Evolutionary conservation across 2,797 vertebrate genomes (phyloP).

Genomic region (Enteromius afrohamiltoni): DNA sequence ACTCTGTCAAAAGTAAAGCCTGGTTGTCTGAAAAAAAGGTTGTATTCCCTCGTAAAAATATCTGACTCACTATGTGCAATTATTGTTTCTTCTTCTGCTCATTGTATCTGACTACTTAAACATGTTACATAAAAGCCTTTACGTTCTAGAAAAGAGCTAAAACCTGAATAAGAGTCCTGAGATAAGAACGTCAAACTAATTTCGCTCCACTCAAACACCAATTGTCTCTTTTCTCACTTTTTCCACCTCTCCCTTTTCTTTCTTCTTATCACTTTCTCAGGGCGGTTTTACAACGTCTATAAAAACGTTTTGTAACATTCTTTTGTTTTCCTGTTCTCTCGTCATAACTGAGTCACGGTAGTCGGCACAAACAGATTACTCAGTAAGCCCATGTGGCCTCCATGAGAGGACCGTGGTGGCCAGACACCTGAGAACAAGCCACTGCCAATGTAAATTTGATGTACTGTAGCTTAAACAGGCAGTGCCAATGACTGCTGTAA

Average conservation of each 20-base stretch:
- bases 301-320: constrained; percentile 22
- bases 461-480: background rate
- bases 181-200: constrained; percentile 46
- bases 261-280: constrained; percentile 1
- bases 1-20: background rate
- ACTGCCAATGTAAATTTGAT: background rate
- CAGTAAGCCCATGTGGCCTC: background rate
- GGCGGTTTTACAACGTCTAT: constrained; percentile 15
- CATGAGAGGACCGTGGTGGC: background rate
- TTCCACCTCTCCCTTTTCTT: constrained; percentile 15
- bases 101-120: constrained; percentile 34
- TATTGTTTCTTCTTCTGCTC: constrained; percentile 30
- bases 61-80: constrained; percentile 42
- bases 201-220: constrained; percentile 34
- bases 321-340: constrained; percentile 28
- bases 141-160: constrained; percentile 22
- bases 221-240: constrained; percentile 19
- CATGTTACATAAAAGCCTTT: constrained; percentile 47
- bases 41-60: background rate
- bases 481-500: background rate
- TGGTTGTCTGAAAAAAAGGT: background rate
- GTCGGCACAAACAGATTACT: constrained; percentile 1
- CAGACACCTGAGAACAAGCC: constrained; percentile 5
- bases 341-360: constrained; percentile 2
- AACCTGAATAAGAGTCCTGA: constrained; percentile 15